These are phyloP conservation scores for Sylvilagus floridanus DNA, from an alignment of 2,797 vertebrate species.

Conservation along the genomic window DNA sequence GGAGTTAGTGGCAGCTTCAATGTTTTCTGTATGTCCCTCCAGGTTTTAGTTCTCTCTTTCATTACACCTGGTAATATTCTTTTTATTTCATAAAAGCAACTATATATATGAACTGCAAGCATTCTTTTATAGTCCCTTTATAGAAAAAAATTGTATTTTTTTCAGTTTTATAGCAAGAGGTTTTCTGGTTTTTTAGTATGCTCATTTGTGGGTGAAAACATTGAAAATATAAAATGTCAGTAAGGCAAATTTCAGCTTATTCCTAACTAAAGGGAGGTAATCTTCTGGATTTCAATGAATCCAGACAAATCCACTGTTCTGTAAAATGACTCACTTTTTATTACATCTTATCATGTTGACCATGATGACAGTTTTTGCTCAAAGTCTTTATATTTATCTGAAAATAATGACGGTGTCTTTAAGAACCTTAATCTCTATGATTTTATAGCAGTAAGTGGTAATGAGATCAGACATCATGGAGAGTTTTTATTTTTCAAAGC, in stretches of 20 bases:
- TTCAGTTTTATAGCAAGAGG: neutral
- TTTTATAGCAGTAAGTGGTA: conserved; percentile 59
- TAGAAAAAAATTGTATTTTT: neutral
- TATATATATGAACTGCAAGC: neutral
- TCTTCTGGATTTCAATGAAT: neutral
- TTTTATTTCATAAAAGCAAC: neutral
- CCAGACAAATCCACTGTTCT: neutral
- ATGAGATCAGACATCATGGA: conserved; percentile 38
- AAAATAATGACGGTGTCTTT: conserved; percentile 49
- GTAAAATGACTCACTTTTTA: neutral
- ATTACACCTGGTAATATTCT: neutral
- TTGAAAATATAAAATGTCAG: neutral
- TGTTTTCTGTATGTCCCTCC: neutral
- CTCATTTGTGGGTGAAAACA: neutral
- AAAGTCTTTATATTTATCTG: conserved; percentile 21
- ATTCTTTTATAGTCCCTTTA: neutral
- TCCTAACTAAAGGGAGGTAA: neutral
- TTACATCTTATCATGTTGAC: neutral
- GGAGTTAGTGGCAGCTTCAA: neutral
- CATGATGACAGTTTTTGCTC: neutral
- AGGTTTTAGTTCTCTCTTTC: neutral
- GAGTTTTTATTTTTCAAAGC: conserved; percentile 61
- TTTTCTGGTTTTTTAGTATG: neutral
- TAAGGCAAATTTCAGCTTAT: neutral
- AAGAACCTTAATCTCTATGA: neutral